phyloP scores from a whole-genome alignment of 1,140 invertebrate species.

The Drosophila sulfurigaster region DNA sequence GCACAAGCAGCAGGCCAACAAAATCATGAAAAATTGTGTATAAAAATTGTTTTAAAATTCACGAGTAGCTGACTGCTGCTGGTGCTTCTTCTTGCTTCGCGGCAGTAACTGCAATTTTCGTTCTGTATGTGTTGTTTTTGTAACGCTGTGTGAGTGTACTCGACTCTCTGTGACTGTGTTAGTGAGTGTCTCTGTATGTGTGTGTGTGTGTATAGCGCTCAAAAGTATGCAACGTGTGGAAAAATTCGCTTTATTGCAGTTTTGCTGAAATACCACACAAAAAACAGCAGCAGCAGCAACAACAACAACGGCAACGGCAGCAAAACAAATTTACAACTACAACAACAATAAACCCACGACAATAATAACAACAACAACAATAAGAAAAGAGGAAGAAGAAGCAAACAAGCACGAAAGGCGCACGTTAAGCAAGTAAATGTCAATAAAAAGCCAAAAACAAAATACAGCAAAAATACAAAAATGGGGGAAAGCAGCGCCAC shows the following conservation, averaged over 20 bases:
- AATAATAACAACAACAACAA: conserved; percentile 66
- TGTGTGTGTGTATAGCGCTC: conserved; percentile 51
- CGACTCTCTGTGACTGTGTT: background rate
- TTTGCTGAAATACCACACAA: conserved; percentile 59
- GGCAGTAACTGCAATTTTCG: conserved; percentile 76
- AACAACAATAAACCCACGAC: conserved; percentile 53
- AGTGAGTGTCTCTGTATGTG: conserved; percentile 7
- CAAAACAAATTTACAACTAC: conserved; percentile 38
- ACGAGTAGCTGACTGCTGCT: conserved; percentile 41
- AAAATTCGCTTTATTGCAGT: conserved; percentile 80
- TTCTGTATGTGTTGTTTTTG: conserved; percentile 35
- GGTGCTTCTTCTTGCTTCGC: conserved; percentile 34
- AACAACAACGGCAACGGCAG: conserved; percentile 37
- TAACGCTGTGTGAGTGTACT: conserved; percentile 17
- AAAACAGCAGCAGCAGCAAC: conserved; percentile 23
- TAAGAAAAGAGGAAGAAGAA: conserved; percentile 25
- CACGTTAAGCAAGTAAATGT: conserved; percentile 78
- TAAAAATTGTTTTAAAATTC: conserved; percentile 81
- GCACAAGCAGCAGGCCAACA: background rate
- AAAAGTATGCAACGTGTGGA: conserved; percentile 77
- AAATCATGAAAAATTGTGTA: conserved; percentile 69
- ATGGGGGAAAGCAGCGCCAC: conserved; percentile 6
- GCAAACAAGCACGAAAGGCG: conserved; percentile 32
- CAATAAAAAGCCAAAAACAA: conserved; percentile 58
- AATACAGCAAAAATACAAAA: conserved; percentile 4